These are phyloP conservation scores for Entelurus aequoreus DNA, from an alignment of 2,113 vertebrate species.

Conservation along the genomic window DNA sequence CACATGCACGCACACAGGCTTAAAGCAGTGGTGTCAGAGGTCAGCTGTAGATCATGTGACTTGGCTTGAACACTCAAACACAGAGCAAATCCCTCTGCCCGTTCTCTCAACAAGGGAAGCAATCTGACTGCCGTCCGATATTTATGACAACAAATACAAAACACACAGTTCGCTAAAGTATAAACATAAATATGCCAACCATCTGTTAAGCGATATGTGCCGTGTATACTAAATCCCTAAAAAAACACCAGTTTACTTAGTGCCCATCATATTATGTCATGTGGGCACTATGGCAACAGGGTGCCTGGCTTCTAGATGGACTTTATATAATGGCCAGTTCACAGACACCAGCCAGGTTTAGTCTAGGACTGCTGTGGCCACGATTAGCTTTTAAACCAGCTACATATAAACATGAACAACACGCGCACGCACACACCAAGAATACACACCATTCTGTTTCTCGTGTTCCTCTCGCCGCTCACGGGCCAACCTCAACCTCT, in stretches of 20 bases:
- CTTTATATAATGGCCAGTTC: slow-evolving; percentile 59
- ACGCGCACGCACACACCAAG: slow-evolving; percentile 1
- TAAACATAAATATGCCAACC: not conserved
- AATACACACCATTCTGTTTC: slow-evolving; percentile 81
- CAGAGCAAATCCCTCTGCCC: slow-evolving; percentile 39
- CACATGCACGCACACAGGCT: slow-evolving; percentile 15
- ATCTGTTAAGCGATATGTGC: not conserved
- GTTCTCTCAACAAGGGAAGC: slow-evolving; percentile 11
- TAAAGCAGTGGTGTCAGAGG: slow-evolving; percentile 31
- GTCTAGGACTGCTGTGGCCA: slow-evolving; percentile 24
- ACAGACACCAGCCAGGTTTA: slow-evolving; percentile 45
- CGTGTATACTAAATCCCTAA: not conserved
- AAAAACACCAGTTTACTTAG: slow-evolving; percentile 8
- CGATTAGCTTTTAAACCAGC: slow-evolving; percentile 1
- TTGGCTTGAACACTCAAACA: slow-evolving; percentile 38
- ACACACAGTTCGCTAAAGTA: slow-evolving; percentile 11
- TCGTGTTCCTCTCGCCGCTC: slow-evolving; percentile 87
- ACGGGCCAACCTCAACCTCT: slow-evolving; percentile 85
- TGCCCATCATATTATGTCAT: slow-evolving; percentile 52
- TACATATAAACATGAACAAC: not conserved
- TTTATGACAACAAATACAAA: slow-evolving; percentile 1
- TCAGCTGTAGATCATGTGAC: slow-evolving; percentile 50
- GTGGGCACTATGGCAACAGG: slow-evolving; percentile 46
- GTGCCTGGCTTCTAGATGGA: slow-evolving; percentile 37
- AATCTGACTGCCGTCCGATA: slow-evolving; percentile 15